Evolutionary conservation across 2,888 invertebrate species (phyloP), one percentile per base, ranked within the genome.

Genomic region (Zygaena filipendulae): DNA sequence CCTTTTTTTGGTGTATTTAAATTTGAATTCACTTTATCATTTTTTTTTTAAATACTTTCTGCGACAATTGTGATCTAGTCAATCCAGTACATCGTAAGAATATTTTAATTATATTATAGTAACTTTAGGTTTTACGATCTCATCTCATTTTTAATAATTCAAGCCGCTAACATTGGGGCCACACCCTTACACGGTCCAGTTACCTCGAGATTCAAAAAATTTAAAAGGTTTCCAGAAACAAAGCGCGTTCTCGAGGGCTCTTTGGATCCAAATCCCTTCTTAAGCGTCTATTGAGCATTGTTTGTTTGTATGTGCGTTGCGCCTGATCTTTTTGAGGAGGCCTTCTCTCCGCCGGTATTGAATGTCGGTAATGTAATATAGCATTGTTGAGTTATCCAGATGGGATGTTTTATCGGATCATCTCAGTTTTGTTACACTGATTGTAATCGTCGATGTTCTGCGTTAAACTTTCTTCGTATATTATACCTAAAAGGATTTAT

Each of bases 261-360:
- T 67, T 70, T 71, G 67, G 71, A 63, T 71, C 64, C 53, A 64
- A 69, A 74, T 72, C 74, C 70, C 62, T 54, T 67, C 62, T 66
- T 63, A 68, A 68, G 61, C 57, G 61, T 63, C 64, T 59, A 64
- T 70, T 56, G 63, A 59, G 54, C 54, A 68, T 72, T 72, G 74
- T 72, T 54, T 55, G 54, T 16, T 16, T 16, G 16, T 16, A 4
- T 16, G 16, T 7, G 48, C 41, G 45, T 45, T 52, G 44, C 42
- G 40, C 49, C 49, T 44, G 42, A 51, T 52, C 52, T 50, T 59
- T 61, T 63, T 58, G 52, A 47, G 48, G 36, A 36, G 42, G 36
- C 42, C 36, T 43, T 52, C 54, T 55, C 49, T 53, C 45, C 47
- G 39, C 29, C 29, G n/a, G 44, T 43, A 42, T 34, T 23, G 24